A percentile compares a stretch with the other conserved stretches of the same genome.
Conservation (phyloP, 2,797 vertebrate genomes). For the Macrochelys suwanniensis region DNA sequence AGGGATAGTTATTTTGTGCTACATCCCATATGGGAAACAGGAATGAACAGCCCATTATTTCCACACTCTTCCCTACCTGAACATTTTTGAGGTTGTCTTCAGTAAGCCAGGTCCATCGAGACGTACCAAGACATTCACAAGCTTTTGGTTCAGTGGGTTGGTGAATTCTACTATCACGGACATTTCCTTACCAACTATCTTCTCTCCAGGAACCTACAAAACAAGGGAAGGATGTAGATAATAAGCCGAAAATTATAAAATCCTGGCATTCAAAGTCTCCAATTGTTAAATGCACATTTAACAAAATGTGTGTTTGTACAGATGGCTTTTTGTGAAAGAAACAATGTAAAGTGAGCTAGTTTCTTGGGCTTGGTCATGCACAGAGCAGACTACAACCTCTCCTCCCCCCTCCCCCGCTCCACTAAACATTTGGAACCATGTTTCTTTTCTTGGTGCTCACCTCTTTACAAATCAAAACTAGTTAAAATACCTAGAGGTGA, state of each 20-base stretch:
- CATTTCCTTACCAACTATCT: constrained; percentile 84
- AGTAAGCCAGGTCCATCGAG: constrained; percentile 91
- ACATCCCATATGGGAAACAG: neutral
- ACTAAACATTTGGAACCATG: constrained; percentile 8
- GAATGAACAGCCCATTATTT: neutral
- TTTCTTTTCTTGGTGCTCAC: neutral
- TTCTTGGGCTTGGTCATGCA: neutral
- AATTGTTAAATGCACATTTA: neutral
- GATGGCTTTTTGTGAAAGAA: neutral
- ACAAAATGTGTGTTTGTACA: neutral
- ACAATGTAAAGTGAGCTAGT: neutral
- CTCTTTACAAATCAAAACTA: constrained; percentile 23
- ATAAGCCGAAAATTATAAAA: constrained; percentile 19
- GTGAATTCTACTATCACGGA: constrained; percentile 89
- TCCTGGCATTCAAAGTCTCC: neutral
- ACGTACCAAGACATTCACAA: constrained; percentile 86
- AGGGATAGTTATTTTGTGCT: constrained; percentile 5
- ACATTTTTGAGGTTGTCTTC: constrained; percentile 82
- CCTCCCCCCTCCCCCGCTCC: too few relatives aligned
- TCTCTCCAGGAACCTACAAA: constrained; percentile 83
- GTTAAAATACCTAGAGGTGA: constrained; percentile 23
- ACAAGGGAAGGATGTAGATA: neutral
- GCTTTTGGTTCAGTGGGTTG: constrained; percentile 88
- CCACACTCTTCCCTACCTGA: constrained; percentile 82
- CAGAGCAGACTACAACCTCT: neutral